These are phyloP conservation scores for Limnephilus marmoratus DNA, from an alignment of 2,888 invertebrate species.

Conservation along the genomic window DNA sequence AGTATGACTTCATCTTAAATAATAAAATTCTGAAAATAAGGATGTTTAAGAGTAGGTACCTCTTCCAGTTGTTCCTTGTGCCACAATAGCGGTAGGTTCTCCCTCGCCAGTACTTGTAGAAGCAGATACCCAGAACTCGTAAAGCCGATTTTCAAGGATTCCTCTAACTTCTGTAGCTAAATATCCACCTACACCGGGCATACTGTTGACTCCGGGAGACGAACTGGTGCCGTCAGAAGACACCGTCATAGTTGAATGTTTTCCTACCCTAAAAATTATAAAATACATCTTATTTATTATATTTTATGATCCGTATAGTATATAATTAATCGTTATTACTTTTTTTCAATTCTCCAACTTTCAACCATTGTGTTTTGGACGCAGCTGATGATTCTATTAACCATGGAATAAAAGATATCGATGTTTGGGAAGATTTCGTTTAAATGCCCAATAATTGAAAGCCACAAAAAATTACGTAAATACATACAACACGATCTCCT, in stretches of 20 bases:
- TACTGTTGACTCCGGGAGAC: conserved; percentile 48
- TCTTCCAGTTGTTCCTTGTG: conserved; percentile 83
- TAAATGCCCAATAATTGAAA: background rate
- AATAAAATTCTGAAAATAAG: background rate
- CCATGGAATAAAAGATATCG: too few species aligned
- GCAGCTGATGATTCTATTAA: too few species aligned
- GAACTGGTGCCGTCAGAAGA: conserved; percentile 57
- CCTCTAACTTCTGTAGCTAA: conserved; percentile 80
- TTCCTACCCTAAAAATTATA: conserved; percentile 59
- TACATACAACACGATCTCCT: background rate
- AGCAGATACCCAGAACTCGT: conserved; percentile 93
- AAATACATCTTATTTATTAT: background rate
- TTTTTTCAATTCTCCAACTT: too few species aligned
- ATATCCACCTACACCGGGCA: conserved; percentile 60
- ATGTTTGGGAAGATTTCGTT: too few species aligned
- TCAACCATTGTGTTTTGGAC: too few species aligned
- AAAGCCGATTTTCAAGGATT: conserved; percentile 83
- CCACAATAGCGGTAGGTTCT: conserved; percentile 85
- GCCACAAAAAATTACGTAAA: background rate
- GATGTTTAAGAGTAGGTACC: too few species aligned
- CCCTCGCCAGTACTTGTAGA: conserved; percentile 82
- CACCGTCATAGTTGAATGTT: conserved; percentile 63
- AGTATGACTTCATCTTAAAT: too few species aligned
- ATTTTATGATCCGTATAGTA: background rate
- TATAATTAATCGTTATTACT: background rate